Conservation (phyloP, 2,113 vertebrate genomes). For the Indri indri region DNA sequence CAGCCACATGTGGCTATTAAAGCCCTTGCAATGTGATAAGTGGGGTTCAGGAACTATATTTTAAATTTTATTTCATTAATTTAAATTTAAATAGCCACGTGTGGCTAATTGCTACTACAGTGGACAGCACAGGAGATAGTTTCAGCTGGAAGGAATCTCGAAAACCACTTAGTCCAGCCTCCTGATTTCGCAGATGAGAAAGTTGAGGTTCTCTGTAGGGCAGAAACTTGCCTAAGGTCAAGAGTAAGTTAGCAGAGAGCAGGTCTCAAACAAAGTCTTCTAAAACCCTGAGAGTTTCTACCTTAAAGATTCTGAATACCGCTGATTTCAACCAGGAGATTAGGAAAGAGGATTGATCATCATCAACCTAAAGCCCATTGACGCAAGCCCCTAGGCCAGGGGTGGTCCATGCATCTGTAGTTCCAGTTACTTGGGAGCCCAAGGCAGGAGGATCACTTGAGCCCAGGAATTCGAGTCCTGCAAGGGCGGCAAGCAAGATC, state of each 20-base stretch:
- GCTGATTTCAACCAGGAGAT: background rate
- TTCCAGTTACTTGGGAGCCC: background rate
- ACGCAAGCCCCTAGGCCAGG: background rate
- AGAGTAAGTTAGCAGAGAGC: background rate
- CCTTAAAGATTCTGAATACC: background rate
- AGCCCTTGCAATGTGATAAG: background rate
- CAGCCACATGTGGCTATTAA: background rate
- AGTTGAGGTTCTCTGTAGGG: background rate
- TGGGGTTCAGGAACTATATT: background rate
- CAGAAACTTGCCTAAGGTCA: background rate
- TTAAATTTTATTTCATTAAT: background rate
- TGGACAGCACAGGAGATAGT: background rate
- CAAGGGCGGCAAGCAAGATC: background rate
- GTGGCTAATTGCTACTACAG: background rate
- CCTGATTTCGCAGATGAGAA: background rate
- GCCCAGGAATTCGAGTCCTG: background rate
- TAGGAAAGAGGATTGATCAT: background rate
- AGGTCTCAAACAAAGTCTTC: background rate
- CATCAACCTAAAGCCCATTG: background rate
- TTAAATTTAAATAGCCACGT: background rate
- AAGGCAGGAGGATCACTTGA: background rate
- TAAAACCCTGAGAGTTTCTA: background rate
- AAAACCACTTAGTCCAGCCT: background rate
- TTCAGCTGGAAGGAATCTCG: background rate
- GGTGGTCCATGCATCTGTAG: background rate